Percentiles rank a stretch among this genome's conserved stretches.
These are phyloP conservation scores for Zaprionus vittiger DNA, from an alignment of 1,140 invertebrate genomes.

Conservation along the genomic window DNA sequence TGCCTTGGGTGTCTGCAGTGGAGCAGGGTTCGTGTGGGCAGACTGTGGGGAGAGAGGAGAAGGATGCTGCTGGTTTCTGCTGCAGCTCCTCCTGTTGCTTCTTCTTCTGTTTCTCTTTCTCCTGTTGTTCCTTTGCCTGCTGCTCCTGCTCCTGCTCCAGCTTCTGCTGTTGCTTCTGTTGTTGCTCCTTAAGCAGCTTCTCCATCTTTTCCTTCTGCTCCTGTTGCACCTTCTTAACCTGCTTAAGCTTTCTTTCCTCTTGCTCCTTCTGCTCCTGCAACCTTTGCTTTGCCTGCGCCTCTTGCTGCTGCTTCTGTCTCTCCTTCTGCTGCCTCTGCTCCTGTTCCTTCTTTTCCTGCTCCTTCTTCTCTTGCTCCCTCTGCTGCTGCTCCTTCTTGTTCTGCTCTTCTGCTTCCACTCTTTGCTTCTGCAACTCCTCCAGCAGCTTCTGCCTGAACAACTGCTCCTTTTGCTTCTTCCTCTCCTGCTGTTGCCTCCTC, in stretches of 20 bases:
- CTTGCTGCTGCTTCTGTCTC: constrained; percentile 23
- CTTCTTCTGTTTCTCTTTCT: neutral
- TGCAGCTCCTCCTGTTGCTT: neutral
- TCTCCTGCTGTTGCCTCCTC: constrained; percentile 12
- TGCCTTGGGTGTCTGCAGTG: neutral
- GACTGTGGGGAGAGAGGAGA: neutral
- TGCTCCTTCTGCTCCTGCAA: constrained; percentile 6
- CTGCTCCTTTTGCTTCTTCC: constrained; percentile 16
- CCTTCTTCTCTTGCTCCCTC: neutral
- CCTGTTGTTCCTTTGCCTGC: neutral
- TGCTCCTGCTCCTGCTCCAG: no score
- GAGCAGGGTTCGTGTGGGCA: constrained; percentile 21
- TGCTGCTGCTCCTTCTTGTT: neutral
- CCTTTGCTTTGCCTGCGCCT: neutral
- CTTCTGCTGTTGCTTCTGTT: neutral
- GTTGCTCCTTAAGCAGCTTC: neutral
- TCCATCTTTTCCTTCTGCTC: neutral
- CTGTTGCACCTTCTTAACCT: neutral
- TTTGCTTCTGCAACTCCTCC: neutral
- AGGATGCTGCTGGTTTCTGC: neutral
- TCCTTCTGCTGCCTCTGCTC: constrained; percentile 11
- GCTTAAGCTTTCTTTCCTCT: neutral
- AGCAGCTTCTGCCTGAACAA: neutral
- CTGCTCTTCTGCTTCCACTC: neutral
- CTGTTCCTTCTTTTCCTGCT: neutral